Evolutionary conservation across 2,888 invertebrate genomes (phyloP).

Genomic region (Drosophila neotestacea): DNA sequence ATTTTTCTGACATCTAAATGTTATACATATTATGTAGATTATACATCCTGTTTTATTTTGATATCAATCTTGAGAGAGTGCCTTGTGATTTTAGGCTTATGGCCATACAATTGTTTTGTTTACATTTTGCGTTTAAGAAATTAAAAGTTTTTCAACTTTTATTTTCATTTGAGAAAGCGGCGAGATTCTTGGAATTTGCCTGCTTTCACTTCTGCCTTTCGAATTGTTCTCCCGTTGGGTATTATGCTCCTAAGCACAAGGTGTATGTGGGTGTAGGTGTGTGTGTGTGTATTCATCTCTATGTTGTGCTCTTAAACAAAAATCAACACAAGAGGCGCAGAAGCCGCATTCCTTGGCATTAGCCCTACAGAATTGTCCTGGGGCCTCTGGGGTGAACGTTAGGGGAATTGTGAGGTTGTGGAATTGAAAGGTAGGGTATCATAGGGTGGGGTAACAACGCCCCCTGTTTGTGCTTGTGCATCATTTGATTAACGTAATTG

Average conservation of each 20-base stretch:
- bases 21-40: too few relatives aligned
- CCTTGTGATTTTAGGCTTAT: constrained; percentile 4
- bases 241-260: constrained; percentile 17
- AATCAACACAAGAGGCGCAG: constrained; percentile 54
- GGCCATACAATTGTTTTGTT: constrained; percentile 11
- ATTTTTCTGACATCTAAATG: too few relatives aligned
- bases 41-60: background rate
- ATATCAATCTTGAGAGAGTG: background rate
- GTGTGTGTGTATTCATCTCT: constrained; percentile 19
- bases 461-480: constrained; percentile 63
- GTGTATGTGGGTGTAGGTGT: constrained; percentile 12
- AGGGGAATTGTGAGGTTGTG: constrained; percentile 5
- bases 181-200: constrained; percentile 8
- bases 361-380: constrained; percentile 36
- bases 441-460: background rate
- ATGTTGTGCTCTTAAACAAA: constrained; percentile 61
- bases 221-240: constrained; percentile 36
- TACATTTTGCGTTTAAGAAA: constrained; percentile 18
- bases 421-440: background rate
- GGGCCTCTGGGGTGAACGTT: constrained; percentile 9
- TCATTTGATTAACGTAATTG: constrained; percentile 80
- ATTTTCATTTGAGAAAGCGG: background rate
- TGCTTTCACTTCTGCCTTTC: constrained; percentile 38
- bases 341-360: constrained; percentile 53
- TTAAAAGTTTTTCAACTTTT: constrained; percentile 24